Conservation (phyloP, 2,888 invertebrate genomes). For the Flexamia atlantica region DNA sequence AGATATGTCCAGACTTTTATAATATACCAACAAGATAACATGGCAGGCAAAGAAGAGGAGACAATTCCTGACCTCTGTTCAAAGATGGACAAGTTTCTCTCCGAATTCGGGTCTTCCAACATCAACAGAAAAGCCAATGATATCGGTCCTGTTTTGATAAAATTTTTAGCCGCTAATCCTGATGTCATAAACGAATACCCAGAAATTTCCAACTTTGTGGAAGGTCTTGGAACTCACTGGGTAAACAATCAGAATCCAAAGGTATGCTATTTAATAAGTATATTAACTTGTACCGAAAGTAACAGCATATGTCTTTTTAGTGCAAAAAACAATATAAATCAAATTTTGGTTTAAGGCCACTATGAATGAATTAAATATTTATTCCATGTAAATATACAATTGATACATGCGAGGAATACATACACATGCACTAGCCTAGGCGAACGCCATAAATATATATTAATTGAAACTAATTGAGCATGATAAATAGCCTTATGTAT, state of each 20-base stretch:
- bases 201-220: background rate
- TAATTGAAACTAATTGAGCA: too few relatives aligned
- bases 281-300: too few relatives aligned
- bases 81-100: background rate
- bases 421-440: too few relatives aligned
- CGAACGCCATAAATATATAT: too few relatives aligned
- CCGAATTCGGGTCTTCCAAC: background rate
- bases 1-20: constrained; percentile 7
- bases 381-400: too few relatives aligned
- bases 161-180: constrained; percentile 22
- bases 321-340: too few relatives aligned
- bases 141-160: background rate
- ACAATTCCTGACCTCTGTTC: background rate
- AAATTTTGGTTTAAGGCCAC: too few relatives aligned
- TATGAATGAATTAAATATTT: too few relatives aligned
- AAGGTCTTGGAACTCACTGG: constrained; percentile 10
- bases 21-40: background rate
- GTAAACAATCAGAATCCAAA: constrained; percentile 13
- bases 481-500: too few relatives aligned
- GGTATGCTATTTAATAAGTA: background rate
- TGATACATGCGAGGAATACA: too few relatives aligned
- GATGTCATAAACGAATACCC: background rate
- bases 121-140: constrained; percentile 30
- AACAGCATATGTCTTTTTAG: too few relatives aligned
- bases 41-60: constrained; percentile 15